phyloP scores from a whole-genome alignment of 2,888 invertebrate genomes.

The Aleiodes alternator region DNA sequence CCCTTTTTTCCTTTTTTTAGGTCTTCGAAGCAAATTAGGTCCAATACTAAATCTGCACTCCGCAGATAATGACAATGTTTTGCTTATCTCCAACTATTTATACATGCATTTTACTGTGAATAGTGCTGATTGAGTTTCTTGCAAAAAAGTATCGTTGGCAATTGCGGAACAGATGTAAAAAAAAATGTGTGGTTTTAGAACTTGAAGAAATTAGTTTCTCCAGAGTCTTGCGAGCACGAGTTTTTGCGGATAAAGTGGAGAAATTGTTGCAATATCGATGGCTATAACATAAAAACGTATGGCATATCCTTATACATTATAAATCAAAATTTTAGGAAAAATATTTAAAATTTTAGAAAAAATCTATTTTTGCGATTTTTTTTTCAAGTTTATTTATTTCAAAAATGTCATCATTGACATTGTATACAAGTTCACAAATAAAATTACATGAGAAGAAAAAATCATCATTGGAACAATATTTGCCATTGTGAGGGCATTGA shows the following conservation, averaged over 20 bases:
- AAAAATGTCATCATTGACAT: no score
- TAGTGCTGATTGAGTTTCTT: neutral
- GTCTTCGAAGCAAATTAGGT: constrained; percentile 20
- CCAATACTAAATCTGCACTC: constrained; percentile 5
- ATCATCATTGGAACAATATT: no score
- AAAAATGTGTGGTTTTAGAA: constrained; percentile 6
- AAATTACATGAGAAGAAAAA: no score
- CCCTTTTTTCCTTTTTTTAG: neutral
- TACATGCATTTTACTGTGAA: constrained; percentile 5
- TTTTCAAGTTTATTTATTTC: no score
- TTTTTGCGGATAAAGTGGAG: neutral
- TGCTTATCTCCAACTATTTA: constrained; percentile 4
- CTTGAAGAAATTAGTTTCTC: constrained; percentile 15
- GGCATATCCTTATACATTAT: no score
- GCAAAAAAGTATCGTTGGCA: neutral
- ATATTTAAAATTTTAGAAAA: no score
- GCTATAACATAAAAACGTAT: no score
- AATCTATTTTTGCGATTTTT: no score
- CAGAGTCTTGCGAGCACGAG: neutral
- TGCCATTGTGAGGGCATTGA: no score
- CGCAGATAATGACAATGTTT: neutral
- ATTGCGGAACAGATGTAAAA: neutral
- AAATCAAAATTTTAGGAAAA: no score
- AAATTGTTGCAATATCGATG: neutral
- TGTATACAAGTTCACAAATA: no score